These are phyloP conservation scores for Typhlichthys subterraneus DNA, from an alignment of 2,797 vertebrate genomes.

Conservation along the genomic window DNA sequence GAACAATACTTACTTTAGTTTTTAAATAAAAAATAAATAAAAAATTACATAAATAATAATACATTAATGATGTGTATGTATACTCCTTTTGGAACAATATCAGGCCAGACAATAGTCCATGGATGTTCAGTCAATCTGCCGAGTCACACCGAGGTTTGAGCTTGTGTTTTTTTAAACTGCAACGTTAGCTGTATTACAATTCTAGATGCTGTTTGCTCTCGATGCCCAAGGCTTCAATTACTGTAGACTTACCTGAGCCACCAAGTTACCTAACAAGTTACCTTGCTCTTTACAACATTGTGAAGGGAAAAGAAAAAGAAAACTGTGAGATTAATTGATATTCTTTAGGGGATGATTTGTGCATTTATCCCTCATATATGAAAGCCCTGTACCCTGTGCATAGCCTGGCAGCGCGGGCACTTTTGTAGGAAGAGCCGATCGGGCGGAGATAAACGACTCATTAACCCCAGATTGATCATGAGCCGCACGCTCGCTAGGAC, in stretches of 20 bases:
- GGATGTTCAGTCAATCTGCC: conserved; percentile 37
- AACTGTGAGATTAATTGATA: conserved; percentile 56
- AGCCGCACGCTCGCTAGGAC: conserved; percentile 67
- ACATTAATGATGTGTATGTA: no score
- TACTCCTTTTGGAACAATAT: no score
- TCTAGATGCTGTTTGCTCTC: not conserved
- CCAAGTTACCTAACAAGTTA: conserved; percentile 20
- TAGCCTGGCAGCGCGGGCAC: conserved; percentile 30
- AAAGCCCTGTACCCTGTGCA: conserved; percentile 36
- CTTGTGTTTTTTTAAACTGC: not conserved
- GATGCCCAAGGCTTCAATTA: conserved; percentile 8
- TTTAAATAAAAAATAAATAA: no score
- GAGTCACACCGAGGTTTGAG: conserved; percentile 1
- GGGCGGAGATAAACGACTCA: conserved; percentile 76
- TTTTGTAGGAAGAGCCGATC: conserved; percentile 54
- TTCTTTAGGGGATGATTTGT: conserved; percentile 71
- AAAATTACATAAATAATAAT: no score
- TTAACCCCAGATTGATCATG: conserved; percentile 78
- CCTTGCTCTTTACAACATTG: conserved; percentile 27
- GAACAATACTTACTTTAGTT: no score
- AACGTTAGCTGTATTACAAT: no score
- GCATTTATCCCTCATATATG: conserved; percentile 51
- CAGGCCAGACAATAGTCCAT: conserved; percentile 3
- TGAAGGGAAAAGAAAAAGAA: conserved; percentile 18
- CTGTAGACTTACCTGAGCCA: conserved; percentile 10